A percentile compares a stretch with the other conserved stretches of the same genome.
phyloP scores from a whole-genome alignment of 1,140 invertebrate genomes.

The Drosophila sechellia region DNA sequence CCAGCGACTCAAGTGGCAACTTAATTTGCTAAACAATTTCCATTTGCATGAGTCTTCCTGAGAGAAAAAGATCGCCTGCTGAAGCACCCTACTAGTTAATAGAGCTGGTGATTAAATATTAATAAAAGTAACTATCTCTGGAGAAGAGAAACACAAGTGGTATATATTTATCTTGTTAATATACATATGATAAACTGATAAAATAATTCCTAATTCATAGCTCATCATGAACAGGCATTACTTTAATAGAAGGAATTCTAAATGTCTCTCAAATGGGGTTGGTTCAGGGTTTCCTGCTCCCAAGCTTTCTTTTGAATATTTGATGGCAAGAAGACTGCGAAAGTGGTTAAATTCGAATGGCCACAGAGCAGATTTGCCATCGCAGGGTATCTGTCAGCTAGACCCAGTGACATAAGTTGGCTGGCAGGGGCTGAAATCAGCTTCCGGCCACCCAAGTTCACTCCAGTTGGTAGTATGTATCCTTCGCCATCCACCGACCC shows the following conservation, averaged over 20 bases:
- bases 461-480: not conserved
- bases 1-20: constrained; percentile 69
- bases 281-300: not conserved
- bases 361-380: constrained; percentile 8
- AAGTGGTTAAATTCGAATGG: not conserved
- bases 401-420: constrained; percentile 36
- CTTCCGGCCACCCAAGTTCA: constrained; percentile 21
- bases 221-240: too few relatives aligned
- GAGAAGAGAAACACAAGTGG: too few relatives aligned
- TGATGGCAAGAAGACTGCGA: not conserved
- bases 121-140: not conserved
- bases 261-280: not conserved
- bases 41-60: constrained; percentile 41
- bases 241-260: not conserved
- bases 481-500: constrained; percentile 14
- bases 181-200: too few relatives aligned
- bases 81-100: constrained; percentile 19
- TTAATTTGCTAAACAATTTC: constrained; percentile 78
- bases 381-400: constrained; percentile 30
- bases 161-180: too few relatives aligned
- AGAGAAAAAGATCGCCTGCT: not conserved
- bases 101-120: too few relatives aligned
- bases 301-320: not conserved
- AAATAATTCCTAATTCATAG: too few relatives aligned
- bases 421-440: constrained; percentile 36